Percentiles rank a stretch among this genome's conserved stretches.
phyloP scores from a whole-genome alignment of 2,888 invertebrate species.

The Spatulosminthurus flaviceps region DNA sequence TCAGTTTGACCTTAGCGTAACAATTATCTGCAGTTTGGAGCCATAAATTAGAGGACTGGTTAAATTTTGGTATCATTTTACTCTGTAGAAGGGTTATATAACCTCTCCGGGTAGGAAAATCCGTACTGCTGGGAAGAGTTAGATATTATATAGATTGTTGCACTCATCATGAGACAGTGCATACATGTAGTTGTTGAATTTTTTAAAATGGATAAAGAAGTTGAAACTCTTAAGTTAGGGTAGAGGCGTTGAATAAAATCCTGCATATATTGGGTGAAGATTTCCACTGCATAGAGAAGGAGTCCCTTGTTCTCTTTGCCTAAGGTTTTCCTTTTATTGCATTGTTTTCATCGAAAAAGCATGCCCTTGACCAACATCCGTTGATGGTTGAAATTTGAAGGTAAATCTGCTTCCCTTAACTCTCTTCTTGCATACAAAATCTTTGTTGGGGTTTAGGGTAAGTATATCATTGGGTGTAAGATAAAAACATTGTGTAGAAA shows the following conservation, averaged over 20 bases:
- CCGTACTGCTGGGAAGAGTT: too few relatives aligned
- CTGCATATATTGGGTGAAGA: background rate
- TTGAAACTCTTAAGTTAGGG: background rate
- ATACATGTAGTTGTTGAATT: background rate
- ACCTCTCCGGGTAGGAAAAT: too few relatives aligned
- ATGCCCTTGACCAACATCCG: constrained; percentile 53
- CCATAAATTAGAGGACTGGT: too few relatives aligned
- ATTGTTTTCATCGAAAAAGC: constrained; percentile 49
- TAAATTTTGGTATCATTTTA: too few relatives aligned
- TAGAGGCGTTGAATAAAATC: background rate
- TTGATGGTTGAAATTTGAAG: constrained; percentile 14
- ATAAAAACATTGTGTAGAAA: background rate
- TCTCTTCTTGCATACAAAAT: constrained; percentile 2
- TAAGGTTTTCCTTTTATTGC: constrained; percentile 49
- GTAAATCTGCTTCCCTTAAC: background rate
- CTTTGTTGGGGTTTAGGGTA: background rate
- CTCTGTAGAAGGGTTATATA: too few relatives aligned
- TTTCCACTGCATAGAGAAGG: background rate
- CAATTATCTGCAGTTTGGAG: too few relatives aligned
- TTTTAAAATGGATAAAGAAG: background rate
- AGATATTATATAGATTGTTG: too few relatives aligned
- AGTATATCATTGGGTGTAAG: background rate
- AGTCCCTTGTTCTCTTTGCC: constrained; percentile 6
- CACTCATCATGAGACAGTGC: too few relatives aligned
- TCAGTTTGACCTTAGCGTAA: too few relatives aligned